phyloP scores from a whole-genome alignment of 2,797 vertebrate genomes.

The Lutjanus campechanus region DNA sequence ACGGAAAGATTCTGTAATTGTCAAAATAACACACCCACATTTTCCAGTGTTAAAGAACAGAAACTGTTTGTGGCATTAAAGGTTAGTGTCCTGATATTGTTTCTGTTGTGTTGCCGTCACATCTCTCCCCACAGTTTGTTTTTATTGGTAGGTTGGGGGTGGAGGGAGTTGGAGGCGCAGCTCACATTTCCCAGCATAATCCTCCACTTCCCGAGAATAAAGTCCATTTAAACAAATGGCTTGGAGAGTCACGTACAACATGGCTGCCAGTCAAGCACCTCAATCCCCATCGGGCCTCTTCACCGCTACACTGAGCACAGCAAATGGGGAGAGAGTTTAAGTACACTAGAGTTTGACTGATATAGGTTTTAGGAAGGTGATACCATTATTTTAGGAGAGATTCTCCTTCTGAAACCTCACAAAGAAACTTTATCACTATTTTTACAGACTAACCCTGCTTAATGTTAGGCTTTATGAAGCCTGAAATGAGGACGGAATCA shows the following conservation, averaged over 20 bases:
- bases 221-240: constrained; percentile 44
- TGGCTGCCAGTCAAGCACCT: constrained; percentile 27
- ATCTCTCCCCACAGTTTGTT: background rate
- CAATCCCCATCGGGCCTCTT: constrained; percentile 7
- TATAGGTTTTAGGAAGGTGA: background rate
- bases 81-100: constrained; percentile 1
- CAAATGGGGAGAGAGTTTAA: constrained; percentile 3
- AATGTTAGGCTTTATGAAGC: background rate
- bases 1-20: constrained; percentile 13
- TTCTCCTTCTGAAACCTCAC: background rate
- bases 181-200: constrained; percentile 37
- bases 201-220: constrained; percentile 32
- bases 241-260: constrained; percentile 27
- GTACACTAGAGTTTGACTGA: background rate
- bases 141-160: background rate
- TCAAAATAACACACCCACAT: background rate
- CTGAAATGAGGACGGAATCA: background rate
- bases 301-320: constrained; percentile 1
- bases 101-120: constrained; percentile 7
- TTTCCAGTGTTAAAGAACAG: background rate
- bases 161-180: constrained; percentile 1
- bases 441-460: background rate
- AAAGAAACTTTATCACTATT: background rate
- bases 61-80: background rate
- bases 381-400: background rate